Evolutionary conservation across 2,113 vertebrate species (phyloP).

Genomic region (Spilogale gracilis): DNA sequence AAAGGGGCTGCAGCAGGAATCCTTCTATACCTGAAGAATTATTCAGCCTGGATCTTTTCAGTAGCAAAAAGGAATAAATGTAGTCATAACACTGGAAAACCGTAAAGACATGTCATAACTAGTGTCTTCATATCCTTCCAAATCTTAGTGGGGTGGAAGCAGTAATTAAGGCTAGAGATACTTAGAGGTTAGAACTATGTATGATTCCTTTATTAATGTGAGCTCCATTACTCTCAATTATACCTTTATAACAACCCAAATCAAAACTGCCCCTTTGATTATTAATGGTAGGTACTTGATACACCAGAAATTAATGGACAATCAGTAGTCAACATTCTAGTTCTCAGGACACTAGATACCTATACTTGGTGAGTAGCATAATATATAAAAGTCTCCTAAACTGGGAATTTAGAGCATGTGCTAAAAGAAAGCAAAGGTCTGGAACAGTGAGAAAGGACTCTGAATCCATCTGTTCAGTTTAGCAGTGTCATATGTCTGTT

Average conservation of each 20-base stretch:
- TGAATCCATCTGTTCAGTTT: background rate
- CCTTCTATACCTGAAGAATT: conserved; percentile 7
- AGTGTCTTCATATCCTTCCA: background rate
- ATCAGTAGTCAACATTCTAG: background rate
- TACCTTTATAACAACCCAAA: background rate
- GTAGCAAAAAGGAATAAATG: conserved; percentile 26
- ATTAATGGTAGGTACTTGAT: conserved; percentile 26
- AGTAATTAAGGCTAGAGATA: background rate
- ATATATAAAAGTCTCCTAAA: background rate
- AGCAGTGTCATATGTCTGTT: background rate
- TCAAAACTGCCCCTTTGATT: background rate
- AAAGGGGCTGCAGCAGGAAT: background rate
- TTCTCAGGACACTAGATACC: background rate
- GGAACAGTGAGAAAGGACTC: background rate
- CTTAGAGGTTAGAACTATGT: background rate
- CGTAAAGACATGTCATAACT: background rate
- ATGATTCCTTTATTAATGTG: background rate
- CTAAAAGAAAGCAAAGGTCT: conserved; percentile 29
- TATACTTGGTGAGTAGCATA: background rate
- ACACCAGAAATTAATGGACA: background rate
- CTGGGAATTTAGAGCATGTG: background rate
- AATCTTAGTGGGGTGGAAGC: background rate
- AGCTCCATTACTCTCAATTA: background rate
- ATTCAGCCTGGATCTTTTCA: conserved; percentile 24
- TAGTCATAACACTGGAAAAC: background rate